Conservation (phyloP, 1,140 invertebrate species). For the Dreissena polymorpha region DNA sequence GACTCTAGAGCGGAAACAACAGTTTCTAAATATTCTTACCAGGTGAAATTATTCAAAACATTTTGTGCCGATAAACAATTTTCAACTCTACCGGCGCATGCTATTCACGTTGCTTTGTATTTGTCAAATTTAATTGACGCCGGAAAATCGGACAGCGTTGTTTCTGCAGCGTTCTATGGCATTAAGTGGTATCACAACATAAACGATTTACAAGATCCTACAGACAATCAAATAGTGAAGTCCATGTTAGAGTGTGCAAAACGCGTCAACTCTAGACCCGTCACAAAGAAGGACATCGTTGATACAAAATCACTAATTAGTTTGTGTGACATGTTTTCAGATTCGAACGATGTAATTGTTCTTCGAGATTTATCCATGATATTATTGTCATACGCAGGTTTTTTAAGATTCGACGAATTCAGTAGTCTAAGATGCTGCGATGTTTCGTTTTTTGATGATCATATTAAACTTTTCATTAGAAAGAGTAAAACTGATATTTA, state of each 20-base stretch:
- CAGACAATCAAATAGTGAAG: constrained; percentile 18
- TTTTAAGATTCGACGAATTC: constrained; percentile 54
- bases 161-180: constrained; percentile 15
- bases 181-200: constrained; percentile 48
- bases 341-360: constrained; percentile 25
- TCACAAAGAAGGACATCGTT: constrained; percentile 30
- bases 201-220: constrained; percentile 40
- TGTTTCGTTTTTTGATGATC: constrained; percentile 32
- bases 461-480: constrained; percentile 25
- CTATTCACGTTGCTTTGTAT: too few relatives aligned
- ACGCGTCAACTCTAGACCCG: constrained; percentile 3
- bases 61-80: constrained; percentile 24
- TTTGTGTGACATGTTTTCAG: constrained; percentile 44
- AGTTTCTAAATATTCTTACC: constrained; percentile 25
- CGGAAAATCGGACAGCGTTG: constrained; percentile 36
- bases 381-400: constrained; percentile 47
- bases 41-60: constrained; percentile 9
- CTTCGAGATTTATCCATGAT: constrained; percentile 55
- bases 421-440: constrained; percentile 45
- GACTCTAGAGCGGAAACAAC: constrained; percentile 23
- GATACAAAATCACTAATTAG: constrained; percentile 15
- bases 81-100: constrained; percentile 22
- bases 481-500: constrained; percentile 53
- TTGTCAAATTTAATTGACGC: constrained; percentile 51
- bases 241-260: constrained; percentile 27